Base-by-base conservation (phyloP, 2,888 invertebrate genomes). In the Gibbula magus region DNA sequence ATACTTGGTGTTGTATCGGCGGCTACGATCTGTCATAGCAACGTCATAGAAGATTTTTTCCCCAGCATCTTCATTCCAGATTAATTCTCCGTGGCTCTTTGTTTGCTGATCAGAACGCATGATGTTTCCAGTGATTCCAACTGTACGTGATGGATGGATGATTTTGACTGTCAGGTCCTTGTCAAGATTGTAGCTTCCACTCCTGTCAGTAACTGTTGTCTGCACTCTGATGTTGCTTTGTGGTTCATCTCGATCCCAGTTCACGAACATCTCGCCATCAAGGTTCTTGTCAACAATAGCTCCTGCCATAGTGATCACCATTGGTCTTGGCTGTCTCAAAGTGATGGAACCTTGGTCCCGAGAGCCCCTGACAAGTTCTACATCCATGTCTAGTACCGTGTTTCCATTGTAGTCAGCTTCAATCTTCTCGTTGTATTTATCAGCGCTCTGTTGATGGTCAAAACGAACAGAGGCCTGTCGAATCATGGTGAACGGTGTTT, bases 201-300 rank as follows among this genome's bases (percentile, higher is more conserved):
- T 32, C 20, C 35, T 32, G 29, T 35, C 32, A 70, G 20, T n/a
- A 5, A 86, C 45, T 54, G 82, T 85, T 75, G 87, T 81, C 81
- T 85, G 84, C 29, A 88, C 5, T 25, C 85, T 79, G 51, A 88
- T 79, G 39, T 83, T 83, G 81, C 87, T 87, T 66, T 87, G 81
- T 2, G 67, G 25, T 3, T 86, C 82, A 22, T 81, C 76, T 45
- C 88, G 87, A 83, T 90, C 84, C 92, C 91, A 92, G 87, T 91
- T 90, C 52, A 90, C 75, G 22, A 79, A 82, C 8, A 88, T 70
- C 29, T 89, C 88, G 8, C 79, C 86, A 39, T 83, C 83, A 22
- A 84, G 82, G 56, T 83, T 86, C 52, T 87, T 81, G 16, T 83
- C 35, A 70, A 16, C 10, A n/a, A 18, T 70, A 35, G 32, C 35